Percentiles rank a stretch among this genome's conserved stretches.
These are phyloP conservation scores for Pollenia griseotomentosa DNA, from an alignment of 2,888 invertebrate genomes.

Conservation along the genomic window DNA sequence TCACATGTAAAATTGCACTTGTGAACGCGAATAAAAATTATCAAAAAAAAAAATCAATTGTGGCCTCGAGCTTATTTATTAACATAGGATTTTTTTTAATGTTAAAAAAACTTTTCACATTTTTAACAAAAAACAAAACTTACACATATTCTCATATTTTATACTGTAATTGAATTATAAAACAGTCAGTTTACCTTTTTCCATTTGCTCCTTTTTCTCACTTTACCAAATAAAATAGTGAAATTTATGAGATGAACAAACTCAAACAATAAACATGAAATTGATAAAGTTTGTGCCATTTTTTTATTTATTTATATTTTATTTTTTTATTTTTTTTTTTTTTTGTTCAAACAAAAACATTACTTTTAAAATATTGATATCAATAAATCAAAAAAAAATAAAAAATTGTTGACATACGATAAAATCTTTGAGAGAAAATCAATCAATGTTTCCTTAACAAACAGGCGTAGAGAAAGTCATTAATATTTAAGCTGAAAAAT, in stretches of 20 bases:
- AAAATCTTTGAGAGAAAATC: conserved; percentile 45
- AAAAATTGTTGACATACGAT: conserved; percentile 44
- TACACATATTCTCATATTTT: not conserved
- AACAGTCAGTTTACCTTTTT: conserved; percentile 23
- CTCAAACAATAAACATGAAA: conserved; percentile 46
- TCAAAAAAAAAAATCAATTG: no score
- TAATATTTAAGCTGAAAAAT: conserved; percentile 35
- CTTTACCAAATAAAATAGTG: conserved; percentile 4
- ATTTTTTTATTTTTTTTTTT: not conserved
- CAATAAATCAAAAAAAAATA: conserved; percentile 49
- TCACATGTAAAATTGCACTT: no score
- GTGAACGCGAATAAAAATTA: no score
- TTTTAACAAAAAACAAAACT: not conserved
- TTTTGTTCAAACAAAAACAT: conserved; percentile 27
- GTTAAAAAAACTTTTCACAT: not conserved
- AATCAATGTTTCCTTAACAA: conserved; percentile 48
- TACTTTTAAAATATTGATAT: conserved; percentile 20
- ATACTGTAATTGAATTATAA: conserved; percentile 27
- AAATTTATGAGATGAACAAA: conserved; percentile 35
- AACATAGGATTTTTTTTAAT: no score
- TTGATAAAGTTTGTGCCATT: conserved; percentile 22
- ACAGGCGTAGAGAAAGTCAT: conserved; percentile 35
- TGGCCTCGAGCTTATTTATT: no score
- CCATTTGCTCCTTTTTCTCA: not conserved
- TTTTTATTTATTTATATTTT: not conserved